Conservation (phyloP, 2,888 invertebrate species). For the Andrena trimmerana region DNA sequence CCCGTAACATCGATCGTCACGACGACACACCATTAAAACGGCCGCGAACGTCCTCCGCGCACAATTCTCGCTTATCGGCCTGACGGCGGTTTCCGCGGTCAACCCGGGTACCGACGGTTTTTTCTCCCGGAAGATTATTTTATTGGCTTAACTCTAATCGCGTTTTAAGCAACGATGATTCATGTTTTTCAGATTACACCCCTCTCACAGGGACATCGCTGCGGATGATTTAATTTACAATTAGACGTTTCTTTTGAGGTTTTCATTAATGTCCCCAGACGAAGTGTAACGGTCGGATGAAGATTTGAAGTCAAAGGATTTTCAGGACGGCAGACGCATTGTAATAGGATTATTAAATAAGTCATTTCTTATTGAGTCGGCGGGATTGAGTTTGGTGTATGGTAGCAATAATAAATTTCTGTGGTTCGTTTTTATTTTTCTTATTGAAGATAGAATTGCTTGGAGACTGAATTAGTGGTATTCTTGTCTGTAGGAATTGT, state of each 20-base stretch:
- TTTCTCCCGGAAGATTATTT: slow-evolving; percentile 31
- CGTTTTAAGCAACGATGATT: slow-evolving; percentile 43
- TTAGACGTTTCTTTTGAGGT: background rate
- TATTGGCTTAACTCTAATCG: slow-evolving; percentile 35
- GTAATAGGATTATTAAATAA: too few species aligned
- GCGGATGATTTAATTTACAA: slow-evolving; percentile 30
- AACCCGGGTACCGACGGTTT: background rate
- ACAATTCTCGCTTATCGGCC: slow-evolving; percentile 19
- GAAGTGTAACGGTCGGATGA: too few species aligned
- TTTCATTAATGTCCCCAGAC: background rate
- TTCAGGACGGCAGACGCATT: background rate
- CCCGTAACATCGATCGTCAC: slow-evolving; percentile 15
- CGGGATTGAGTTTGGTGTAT: too few species aligned
- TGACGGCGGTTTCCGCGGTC: slow-evolving; percentile 4
- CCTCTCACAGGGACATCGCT: background rate
- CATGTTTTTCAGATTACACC: slow-evolving; percentile 25
- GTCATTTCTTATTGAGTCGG: too few species aligned
- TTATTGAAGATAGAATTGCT: too few species aligned
- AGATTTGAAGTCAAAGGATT: background rate
- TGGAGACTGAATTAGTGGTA: too few species aligned
- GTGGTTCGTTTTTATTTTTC: too few species aligned
- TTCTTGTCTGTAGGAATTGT: too few species aligned
- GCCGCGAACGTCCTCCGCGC: background rate
- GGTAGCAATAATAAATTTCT: too few species aligned
- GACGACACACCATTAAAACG: slow-evolving; percentile 13